Base-by-base conservation (phyloP, 1,140 invertebrate genomes). In the Liolophura sinensis region DNA sequence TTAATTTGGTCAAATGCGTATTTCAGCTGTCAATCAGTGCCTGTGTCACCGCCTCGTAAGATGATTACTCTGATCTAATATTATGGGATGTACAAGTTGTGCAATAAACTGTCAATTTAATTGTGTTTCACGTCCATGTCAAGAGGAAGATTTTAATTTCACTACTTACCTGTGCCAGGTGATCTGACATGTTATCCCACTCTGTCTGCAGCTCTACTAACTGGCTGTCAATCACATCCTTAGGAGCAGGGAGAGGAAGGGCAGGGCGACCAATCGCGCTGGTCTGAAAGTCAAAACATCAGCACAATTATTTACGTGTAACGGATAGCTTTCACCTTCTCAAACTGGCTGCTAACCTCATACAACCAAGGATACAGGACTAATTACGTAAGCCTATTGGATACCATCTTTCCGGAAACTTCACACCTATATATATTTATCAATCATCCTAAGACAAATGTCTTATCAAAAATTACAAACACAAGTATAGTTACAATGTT, bases 181-280 rank as follows among this genome's bases (percentile, higher is more conserved):
- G 73, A 50, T 68, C 63, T 58, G 78, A 80, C 18, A 81, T 67
- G 48, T 57, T 27, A 64, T 81, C 79, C 63, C 68, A 73, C 63
- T 72, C 75, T 6, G 69, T 59, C 31, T 78, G 73, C 22, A 81
- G 64, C 55, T 72, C 72, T 25, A 72, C 68, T 7, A 81, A 56
- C 64, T 81, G 78, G 3, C 75, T 67, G 50, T 76, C 79, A 1
- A 79, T 61, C 22, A 81, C 60, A 60, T 78, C 77, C 55, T 66
- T 60, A 1, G 74, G 70, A 16, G 74, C 69, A 18, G 62, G 56
- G 20, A 73, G 70, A 20, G 68, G 31, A 9, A 40, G 31, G 31
- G 31, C 31, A 40, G 31, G 31, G 3, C 31, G 25, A 46, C 49
- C 22, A 25, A 15, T 27, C n/a, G 16, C 16, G 6, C 46, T 60